Base-by-base conservation (phyloP, 2,797 vertebrate genomes). In the Eidolon dupreanum region DNA sequence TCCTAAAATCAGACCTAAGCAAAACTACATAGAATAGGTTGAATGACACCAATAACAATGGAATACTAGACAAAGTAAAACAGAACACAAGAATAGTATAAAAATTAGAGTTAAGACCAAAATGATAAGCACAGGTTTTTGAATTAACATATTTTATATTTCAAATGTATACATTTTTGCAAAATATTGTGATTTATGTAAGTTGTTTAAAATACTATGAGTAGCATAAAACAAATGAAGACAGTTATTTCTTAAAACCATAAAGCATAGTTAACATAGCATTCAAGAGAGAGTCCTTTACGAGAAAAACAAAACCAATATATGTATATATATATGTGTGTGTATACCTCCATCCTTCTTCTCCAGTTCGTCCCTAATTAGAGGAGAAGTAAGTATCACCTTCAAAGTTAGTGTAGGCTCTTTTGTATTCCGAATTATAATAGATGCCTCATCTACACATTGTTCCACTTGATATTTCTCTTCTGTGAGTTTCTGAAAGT, bases 361-460 rank as follows among this genome's bases (percentile, higher is more conserved):
- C 98, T 99, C 93, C 98, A 98, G 98, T 53, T 99, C 99, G 95
- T 99, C 99, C 98, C 99, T 99, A 99, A 99, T 99, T 97, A 99
- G 97, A 2, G 99, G 99, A 19, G 99, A 99, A 95, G 99, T 99
- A 97, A 99, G 99, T 89, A 99, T 99, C 98, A 99, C 99, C 98
- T 99, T 99, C 99, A 99, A 98, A 31, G 98, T 99, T 97, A 99
- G 98, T 90, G 99, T 99, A 95, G 99, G 99, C 91, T 99, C 99
- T 96, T 99, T 98, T 83, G 99, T 99, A 88, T 99, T 99, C 98
- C 93, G 98, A 98, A 99, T 99, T 98, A 99, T 97, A 98, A 99
- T 99, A 98, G 99, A 99, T 5, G 99, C 99, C 97, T 99, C 99
- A 15, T 99, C 99, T 96, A 99, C 92, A 97, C 99, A 99, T 98